These are phyloP conservation scores for Rachycentron canadum DNA, from an alignment of 2,797 vertebrate genomes.

Conservation along the genomic window DNA sequence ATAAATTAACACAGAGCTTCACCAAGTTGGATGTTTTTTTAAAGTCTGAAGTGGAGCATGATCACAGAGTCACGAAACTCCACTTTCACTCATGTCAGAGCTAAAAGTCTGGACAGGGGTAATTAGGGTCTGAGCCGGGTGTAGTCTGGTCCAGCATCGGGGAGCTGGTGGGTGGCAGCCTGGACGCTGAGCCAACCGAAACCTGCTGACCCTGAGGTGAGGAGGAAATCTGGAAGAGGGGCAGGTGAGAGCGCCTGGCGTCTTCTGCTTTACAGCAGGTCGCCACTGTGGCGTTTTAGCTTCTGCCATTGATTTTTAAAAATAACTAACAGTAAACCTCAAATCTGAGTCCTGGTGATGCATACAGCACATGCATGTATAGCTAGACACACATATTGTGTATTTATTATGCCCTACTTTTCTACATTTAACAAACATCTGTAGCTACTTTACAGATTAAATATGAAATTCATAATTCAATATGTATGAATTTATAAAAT, in stretches of 20 bases:
- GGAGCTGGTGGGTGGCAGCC: constrained; percentile 23
- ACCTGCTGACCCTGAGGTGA: constrained; percentile 22
- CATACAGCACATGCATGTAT: too few relatives aligned
- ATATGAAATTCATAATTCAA: too few relatives aligned
- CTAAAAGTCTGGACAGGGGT: not conserved
- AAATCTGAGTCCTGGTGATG: too few relatives aligned
- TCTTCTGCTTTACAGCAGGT: not conserved
- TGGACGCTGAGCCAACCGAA: constrained; percentile 4
- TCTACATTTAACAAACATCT: too few relatives aligned
- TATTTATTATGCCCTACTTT: too few relatives aligned
- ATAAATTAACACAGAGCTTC: constrained; percentile 33
- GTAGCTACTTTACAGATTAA: too few relatives aligned
- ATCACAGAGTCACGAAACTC: constrained; percentile 30
- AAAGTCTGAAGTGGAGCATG: constrained; percentile 22
- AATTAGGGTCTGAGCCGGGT: constrained; percentile 5
- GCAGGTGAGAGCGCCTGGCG: constrained; percentile 7
- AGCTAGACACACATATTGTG: too few relatives aligned
- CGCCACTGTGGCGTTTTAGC: not conserved
- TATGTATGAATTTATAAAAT: too few relatives aligned
- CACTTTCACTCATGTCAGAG: constrained; percentile 32
- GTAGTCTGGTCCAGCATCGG: constrained; percentile 1
- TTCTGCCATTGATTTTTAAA: not conserved
- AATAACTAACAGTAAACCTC: too few relatives aligned
- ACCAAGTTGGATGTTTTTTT: constrained; percentile 10
- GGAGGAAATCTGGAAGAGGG: not conserved